Base-by-base conservation (phyloP, 2,113 vertebrate genomes). In the Apeltes quadracus region DNA sequence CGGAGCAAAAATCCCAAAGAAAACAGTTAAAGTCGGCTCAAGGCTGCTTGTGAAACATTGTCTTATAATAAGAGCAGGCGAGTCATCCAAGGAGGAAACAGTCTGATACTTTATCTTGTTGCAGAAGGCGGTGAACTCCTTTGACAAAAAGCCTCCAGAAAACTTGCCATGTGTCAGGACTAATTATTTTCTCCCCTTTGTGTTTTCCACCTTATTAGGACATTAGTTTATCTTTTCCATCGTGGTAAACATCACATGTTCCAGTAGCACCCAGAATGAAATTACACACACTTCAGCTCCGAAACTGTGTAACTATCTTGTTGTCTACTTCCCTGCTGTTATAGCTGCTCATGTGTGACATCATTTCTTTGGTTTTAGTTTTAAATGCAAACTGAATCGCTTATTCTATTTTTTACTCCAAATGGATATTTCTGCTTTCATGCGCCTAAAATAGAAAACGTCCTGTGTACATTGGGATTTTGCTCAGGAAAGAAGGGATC, bases 251-350 rank as follows among this genome's bases (percentile, higher is more conserved):
- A 84, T 54, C 65, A 61, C 4, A 73, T 62, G 46, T 79, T 58
- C 82, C 14, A 87, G 76, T 66, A 77, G 61, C 36, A 64, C 62
- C 15, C 56, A 82, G 76, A 53, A 50, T 56, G 66, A 63, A 20
- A 61, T 22, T 11, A 5, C 2, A 54, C 4, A 10, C 15, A 58
- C 39, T 54, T 61, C 8, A 75, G 25, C 58, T 73, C 74, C 53
- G 59, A 7, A 54, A 82, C 48, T 66, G 43, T 75, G 51, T 62
- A 22, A 74, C 23, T 13, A 6, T 66, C 56, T 69, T 41, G 48
- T 13, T 5, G 41, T 57, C 38, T 69, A 51, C 27, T 20, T 57
- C 55, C 55, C 53, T 54, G 74, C 61, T 56, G 61, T 65, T 82
- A 72, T 75, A 27, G 50, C 23, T 58, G 29, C 32, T 41, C 44